Percentiles rank a stretch among this genome's conserved stretches.
phyloP scores from a whole-genome alignment of 2,888 invertebrate species.

The Limnephilus auricula region DNA sequence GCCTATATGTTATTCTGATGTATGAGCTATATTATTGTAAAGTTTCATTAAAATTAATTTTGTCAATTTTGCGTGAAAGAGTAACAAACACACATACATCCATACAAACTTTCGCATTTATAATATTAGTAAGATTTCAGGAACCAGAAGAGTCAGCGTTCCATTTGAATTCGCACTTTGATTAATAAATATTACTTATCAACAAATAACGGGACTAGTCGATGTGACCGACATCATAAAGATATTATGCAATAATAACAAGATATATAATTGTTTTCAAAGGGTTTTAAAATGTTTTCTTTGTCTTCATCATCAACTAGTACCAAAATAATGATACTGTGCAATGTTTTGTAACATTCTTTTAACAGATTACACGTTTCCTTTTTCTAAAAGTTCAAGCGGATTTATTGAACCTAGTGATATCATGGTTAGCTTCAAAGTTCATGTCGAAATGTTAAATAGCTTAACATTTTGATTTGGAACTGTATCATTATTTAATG shows the following conservation, averaged over 20 bases:
- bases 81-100: too few relatives aligned
- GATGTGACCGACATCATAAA: too few relatives aligned
- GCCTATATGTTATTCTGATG: too few relatives aligned
- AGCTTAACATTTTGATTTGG: not conserved
- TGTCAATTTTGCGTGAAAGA: too few relatives aligned
- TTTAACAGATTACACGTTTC: not conserved
- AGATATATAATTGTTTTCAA: not conserved
- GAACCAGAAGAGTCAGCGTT: too few relatives aligned
- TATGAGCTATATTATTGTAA: too few relatives aligned
- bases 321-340: not conserved
- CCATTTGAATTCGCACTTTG: too few relatives aligned
- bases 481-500: not conserved
- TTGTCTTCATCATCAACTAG: not conserved
- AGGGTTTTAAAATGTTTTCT: not conserved
- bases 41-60: too few relatives aligned
- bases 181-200: too few relatives aligned
- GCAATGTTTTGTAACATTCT: not conserved
- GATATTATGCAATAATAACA: not conserved
- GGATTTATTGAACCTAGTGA: not conserved
- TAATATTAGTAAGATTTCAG: too few relatives aligned
- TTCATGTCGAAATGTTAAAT: not conserved
- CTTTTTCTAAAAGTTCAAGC: not conserved
- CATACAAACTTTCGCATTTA: too few relatives aligned
- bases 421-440: not conserved
- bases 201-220: too few relatives aligned